A percentile compares a stretch with the other conserved stretches of the same genome.
These are phyloP conservation scores for Zophobas atratus DNA, from an alignment of 1,140 invertebrate genomes.

Conservation along the genomic window DNA sequence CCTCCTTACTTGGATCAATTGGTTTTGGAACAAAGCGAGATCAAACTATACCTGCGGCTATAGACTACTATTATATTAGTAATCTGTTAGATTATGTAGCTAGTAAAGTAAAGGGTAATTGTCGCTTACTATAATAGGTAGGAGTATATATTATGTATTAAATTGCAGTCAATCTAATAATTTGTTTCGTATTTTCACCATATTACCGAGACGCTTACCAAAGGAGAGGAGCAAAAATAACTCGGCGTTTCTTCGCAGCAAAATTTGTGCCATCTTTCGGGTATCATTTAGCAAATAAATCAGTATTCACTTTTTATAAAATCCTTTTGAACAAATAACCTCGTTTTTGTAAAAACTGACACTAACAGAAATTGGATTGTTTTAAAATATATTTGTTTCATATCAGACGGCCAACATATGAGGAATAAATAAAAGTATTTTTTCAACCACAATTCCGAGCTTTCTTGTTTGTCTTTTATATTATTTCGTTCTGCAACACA, in stretches of 20 bases:
- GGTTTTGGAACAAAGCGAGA: constrained; percentile 10
- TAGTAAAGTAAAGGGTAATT: background rate
- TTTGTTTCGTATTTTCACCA: no score
- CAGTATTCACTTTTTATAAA: constrained; percentile 5
- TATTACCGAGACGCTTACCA: background rate
- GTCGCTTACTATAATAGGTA: background rate
- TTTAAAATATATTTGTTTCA: constrained; percentile 21
- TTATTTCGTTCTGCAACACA: background rate
- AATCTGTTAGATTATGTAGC: constrained; percentile 1
- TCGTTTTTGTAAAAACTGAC: constrained; percentile 14
- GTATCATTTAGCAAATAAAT: constrained; percentile 11
- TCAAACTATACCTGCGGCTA: constrained; percentile 12
- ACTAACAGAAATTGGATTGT: constrained; percentile 27
- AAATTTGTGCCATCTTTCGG: background rate
- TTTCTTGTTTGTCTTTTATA: background rate
- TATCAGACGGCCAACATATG: background rate
- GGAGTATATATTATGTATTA: no score
- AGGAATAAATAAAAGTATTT: background rate
- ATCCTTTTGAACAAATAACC: constrained; percentile 1
- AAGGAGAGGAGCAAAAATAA: background rate
- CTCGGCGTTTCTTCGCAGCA: no score
- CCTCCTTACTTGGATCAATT: constrained; percentile 1
- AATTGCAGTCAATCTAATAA: no score
- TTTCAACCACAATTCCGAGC: background rate
- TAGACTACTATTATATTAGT: constrained; percentile 13